phyloP scores from a whole-genome alignment of 92 coral and sea anemone species.

The Porites divaricata region DNA sequence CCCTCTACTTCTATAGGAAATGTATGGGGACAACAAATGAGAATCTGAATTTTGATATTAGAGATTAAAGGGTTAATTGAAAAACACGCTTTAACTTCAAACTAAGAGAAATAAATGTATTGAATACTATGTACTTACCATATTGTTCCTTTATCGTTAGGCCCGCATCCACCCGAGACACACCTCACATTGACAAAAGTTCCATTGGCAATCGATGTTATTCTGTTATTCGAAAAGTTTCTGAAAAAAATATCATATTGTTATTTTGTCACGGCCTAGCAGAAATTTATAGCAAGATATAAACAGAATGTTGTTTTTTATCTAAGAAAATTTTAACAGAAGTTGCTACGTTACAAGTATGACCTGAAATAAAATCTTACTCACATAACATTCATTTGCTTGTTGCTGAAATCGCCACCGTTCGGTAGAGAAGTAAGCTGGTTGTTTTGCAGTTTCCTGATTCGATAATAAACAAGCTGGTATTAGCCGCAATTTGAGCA shows the following conservation, averaged over 20 bases:
- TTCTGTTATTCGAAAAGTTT: constrained; percentile 69
- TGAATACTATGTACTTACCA: constrained; percentile 5
- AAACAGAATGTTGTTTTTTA: too few relatives aligned
- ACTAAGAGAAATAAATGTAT: not conserved
- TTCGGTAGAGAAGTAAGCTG: constrained; percentile 85
- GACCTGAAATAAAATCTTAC: constrained; percentile 17
- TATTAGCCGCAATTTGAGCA: not conserved
- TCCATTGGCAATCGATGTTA: constrained; percentile 80
- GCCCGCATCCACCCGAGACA: constrained; percentile 8
- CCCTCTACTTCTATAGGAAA: too few relatives aligned
- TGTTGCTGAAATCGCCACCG: constrained; percentile 90
- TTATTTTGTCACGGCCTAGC: too few relatives aligned
- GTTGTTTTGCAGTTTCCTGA: constrained; percentile 69
- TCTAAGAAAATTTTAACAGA: too few relatives aligned
- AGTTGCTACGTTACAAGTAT: too few relatives aligned
- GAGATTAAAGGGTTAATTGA: too few relatives aligned
- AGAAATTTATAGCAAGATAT: too few relatives aligned
- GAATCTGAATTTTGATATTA: too few relatives aligned
- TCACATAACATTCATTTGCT: constrained; percentile 72
- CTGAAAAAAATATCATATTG: not conserved
- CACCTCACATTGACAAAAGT: constrained; percentile 85
- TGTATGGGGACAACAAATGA: too few relatives aligned
- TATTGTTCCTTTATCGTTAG: not conserved
- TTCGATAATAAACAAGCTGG: not conserved
- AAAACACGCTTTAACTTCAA: not conserved